A percentile compares a stretch with the other conserved stretches of the same genome.
Conservation (phyloP, 1,140 invertebrate genomes). For the Varroa destructor region DNA sequence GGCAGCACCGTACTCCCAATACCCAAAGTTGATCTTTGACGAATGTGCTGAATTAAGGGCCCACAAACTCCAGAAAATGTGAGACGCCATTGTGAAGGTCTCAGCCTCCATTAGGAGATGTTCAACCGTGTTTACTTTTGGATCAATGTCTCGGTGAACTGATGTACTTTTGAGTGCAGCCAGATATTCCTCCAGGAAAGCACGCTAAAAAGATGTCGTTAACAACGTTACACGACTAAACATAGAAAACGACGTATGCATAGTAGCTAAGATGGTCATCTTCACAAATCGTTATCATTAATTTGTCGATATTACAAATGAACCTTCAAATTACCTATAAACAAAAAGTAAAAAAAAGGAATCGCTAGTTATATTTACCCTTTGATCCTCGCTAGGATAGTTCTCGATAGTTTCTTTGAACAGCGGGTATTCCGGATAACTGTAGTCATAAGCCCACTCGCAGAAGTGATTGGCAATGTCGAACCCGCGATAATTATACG, state of each 20-base stretch:
- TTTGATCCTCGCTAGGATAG: conserved; percentile 61
- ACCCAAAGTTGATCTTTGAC: conserved; percentile 82
- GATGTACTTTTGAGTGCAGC: conserved; percentile 31
- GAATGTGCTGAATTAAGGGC: conserved; percentile 68
- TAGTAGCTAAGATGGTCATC: background rate
- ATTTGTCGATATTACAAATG: background rate
- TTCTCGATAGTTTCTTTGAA: conserved; percentile 54
- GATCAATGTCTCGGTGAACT: conserved; percentile 34
- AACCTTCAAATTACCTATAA: no score
- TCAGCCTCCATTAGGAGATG: conserved; percentile 59
- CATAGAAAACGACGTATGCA: conserved; percentile 30
- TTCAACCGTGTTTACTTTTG: conserved; percentile 38
- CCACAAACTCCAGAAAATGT: conserved; percentile 87
- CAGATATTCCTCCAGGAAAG: conserved; percentile 39
- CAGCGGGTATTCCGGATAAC: conserved; percentile 57
- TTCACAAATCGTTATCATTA: conserved; percentile 1
- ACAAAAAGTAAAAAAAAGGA: conserved; percentile 29
- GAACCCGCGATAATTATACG: conserved; percentile 53
- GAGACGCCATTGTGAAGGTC: conserved; percentile 68
- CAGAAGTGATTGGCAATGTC: conserved; percentile 92
- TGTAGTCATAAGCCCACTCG: conserved; percentile 88
- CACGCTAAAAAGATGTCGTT: conserved; percentile 36
- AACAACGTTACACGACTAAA: conserved; percentile 39
- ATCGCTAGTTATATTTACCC: conserved; percentile 46
- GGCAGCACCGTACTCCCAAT: conserved; percentile 51